These are phyloP conservation scores for Apeltes quadracus DNA, from an alignment of 2,113 vertebrate genomes.

Conservation along the genomic window DNA sequence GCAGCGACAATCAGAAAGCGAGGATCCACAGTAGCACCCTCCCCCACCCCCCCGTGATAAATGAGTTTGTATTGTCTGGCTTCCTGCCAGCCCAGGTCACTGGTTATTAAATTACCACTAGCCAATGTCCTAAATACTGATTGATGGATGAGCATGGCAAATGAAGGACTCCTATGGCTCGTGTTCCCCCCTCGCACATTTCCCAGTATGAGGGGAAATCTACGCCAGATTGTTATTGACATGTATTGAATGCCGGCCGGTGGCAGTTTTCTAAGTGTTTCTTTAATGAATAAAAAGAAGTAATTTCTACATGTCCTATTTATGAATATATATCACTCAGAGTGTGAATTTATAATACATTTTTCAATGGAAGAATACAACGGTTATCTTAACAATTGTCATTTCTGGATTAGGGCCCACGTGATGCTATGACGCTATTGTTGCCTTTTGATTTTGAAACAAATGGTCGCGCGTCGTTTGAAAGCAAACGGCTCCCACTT, in stretches of 20 bases:
- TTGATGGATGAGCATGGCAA: slow-evolving; percentile 96
- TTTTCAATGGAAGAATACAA: too few species aligned
- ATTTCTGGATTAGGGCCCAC: too few species aligned
- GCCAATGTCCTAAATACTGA: slow-evolving; percentile 96
- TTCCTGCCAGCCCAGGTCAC: slow-evolving; percentile 95
- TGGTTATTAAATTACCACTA: slow-evolving; percentile 98
- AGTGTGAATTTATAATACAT: too few species aligned
- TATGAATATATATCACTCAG: too few species aligned
- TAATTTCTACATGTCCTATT: too few species aligned
- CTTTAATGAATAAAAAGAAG: too few species aligned
- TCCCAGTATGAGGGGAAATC: slow-evolving; percentile 40
- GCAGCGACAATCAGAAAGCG: too few species aligned
- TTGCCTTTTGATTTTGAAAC: too few species aligned
- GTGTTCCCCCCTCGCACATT: slow-evolving; percentile 71
- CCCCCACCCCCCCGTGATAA: slow-evolving; percentile 82
- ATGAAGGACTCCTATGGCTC: slow-evolving; percentile 89
- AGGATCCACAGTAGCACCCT: slow-evolving; percentile 80
- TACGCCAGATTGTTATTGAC: slow-evolving; percentile 74
- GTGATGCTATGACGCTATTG: too few species aligned
- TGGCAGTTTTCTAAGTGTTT: slow-evolving; percentile 43
- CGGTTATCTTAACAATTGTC: too few species aligned
- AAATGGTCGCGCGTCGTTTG: too few species aligned
- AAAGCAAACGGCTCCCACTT: too few species aligned
- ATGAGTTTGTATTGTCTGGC: slow-evolving; percentile 97
- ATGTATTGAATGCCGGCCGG: slow-evolving; percentile 63